Percentiles rank a stretch among this genome's conserved stretches.
These are phyloP conservation scores for Fulica atra DNA, from an alignment of 2,113 vertebrate species.

Conservation along the genomic window DNA sequence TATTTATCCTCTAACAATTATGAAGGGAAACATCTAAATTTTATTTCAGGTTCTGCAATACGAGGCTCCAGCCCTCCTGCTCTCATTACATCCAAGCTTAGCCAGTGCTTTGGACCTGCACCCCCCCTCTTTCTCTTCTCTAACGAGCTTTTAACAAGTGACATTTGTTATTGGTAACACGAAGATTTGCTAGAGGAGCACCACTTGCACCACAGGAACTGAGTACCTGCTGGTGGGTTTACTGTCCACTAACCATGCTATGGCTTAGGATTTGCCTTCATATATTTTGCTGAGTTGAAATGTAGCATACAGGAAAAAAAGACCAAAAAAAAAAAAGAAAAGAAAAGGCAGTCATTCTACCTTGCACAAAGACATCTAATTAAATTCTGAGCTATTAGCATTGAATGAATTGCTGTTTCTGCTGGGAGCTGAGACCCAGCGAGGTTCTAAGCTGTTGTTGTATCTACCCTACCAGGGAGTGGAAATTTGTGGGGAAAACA, in stretches of 20 bases:
- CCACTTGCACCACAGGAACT: not conserved
- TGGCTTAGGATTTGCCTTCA: not conserved
- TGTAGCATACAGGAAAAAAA: not conserved
- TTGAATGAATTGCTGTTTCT: constrained; percentile 35
- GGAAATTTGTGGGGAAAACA: not conserved
- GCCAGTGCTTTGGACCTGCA: not conserved
- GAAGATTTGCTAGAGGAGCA: not conserved
- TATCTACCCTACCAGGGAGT: not conserved
- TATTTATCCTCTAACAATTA: not conserved
- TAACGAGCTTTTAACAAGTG: not conserved
- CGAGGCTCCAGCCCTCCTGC: not conserved
- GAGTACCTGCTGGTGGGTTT: not conserved
- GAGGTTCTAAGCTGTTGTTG: not conserved
- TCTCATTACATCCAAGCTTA: fast-evolving
- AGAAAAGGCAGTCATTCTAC: not conserved
- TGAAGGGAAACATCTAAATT: not conserved
- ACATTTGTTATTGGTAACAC: not conserved
- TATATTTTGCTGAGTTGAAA: constrained; percentile 28
- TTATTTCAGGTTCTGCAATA: not conserved
- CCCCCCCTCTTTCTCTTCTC: not conserved
- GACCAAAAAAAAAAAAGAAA: not conserved
- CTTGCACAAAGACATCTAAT: constrained; percentile 44
- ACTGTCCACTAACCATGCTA: not conserved
- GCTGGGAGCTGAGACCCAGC: constrained; percentile 26
- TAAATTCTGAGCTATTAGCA: constrained; percentile 31